Percentiles rank a stretch among this genome's conserved stretches.
These are phyloP conservation scores for Psittacula derbiana DNA, from an alignment of 2,797 vertebrate species.

Conservation along the genomic window DNA sequence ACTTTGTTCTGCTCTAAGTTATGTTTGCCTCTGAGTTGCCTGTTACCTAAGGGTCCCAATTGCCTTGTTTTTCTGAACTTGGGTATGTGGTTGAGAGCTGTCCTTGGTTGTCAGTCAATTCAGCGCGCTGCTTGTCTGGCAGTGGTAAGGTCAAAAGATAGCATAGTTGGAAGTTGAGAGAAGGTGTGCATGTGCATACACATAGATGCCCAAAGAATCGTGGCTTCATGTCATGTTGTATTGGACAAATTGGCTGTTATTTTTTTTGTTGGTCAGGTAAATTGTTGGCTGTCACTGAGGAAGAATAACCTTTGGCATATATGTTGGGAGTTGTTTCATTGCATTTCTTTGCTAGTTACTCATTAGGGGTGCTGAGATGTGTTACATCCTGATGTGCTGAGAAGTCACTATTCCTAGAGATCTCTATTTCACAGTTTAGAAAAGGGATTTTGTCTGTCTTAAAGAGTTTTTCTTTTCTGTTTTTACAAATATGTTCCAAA, in stretches of 20 bases:
- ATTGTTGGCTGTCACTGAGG: not conserved
- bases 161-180: not conserved
- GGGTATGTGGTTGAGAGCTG: not conserved
- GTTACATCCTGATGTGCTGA: not conserved
- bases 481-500: not conserved
- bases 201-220: fast-evolving
- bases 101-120: not conserved
- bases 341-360: not conserved
- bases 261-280: not conserved
- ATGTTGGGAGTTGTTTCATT: not conserved
- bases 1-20: not conserved
- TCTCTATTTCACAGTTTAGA: not conserved
- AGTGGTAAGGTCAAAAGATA: not conserved
- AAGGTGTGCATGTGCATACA: not conserved
- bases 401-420: not conserved
- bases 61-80: not conserved
- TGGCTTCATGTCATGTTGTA: not conserved
- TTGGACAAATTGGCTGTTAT: not conserved
- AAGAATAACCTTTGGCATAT: not conserved
- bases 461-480: not conserved
- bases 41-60: not conserved
- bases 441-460: not conserved
- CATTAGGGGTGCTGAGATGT: not conserved
- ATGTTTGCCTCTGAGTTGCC: not conserved
- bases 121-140: not conserved